These are phyloP conservation scores for Anguilla megastoma DNA, from an alignment of 2,797 vertebrate genomes.

Conservation along the genomic window DNA sequence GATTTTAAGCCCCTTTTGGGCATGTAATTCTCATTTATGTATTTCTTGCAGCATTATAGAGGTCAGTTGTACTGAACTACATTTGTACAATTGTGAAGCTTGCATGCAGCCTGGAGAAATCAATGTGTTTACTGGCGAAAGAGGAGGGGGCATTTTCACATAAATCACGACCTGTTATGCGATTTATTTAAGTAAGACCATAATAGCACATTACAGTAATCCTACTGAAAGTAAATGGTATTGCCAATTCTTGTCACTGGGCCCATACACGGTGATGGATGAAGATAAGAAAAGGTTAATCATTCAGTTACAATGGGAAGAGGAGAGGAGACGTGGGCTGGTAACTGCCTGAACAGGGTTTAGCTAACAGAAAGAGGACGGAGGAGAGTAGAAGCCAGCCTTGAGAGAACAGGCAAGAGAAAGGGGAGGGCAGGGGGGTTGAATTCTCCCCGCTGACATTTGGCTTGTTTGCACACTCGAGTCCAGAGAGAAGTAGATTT, in stretches of 20 bases:
- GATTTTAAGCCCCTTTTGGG: neutral
- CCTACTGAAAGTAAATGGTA: neutral
- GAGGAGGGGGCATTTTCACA: neutral
- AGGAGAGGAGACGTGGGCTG: neutral
- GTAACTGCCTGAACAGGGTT: neutral
- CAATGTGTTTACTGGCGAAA: neutral
- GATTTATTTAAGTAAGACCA: neutral
- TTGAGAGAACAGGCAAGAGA: neutral
- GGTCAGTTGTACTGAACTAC: neutral
- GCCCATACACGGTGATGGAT: neutral
- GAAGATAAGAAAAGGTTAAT: neutral
- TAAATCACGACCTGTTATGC: neutral
- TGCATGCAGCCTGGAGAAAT: neutral
- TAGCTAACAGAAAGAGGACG: neutral
- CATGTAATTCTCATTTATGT: neutral
- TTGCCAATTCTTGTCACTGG: neutral
- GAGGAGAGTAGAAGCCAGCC: neutral
- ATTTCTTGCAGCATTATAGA: neutral
- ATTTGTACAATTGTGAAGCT: neutral
- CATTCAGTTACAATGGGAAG: neutral
- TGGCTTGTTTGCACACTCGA: constrained; percentile 51
- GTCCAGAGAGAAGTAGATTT: constrained; percentile 48
- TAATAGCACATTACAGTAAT: neutral
- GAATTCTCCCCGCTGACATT: constrained; percentile 40
- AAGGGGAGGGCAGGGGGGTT: neutral